phyloP scores from a whole-genome alignment of 2,797 vertebrate species.

The Phoxinus dragarum region DNA sequence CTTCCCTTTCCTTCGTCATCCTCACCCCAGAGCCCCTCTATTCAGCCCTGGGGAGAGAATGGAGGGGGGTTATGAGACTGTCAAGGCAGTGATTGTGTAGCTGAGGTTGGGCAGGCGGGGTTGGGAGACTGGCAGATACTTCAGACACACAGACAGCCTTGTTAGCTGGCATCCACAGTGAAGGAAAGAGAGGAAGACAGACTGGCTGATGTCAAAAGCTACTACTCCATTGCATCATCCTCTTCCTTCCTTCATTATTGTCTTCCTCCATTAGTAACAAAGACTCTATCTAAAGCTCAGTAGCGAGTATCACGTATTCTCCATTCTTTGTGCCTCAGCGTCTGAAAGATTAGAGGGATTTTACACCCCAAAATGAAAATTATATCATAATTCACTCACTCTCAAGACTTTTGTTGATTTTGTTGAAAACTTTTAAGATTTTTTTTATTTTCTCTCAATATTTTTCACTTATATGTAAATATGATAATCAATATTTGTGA shows the following conservation, averaged over 20 bases:
- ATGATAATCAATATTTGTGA: no score
- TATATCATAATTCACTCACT: neutral
- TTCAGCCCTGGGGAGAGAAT: constrained; percentile 73
- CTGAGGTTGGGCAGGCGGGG: constrained; percentile 56
- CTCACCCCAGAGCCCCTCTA: constrained; percentile 77
- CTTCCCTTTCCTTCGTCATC: constrained; percentile 72
- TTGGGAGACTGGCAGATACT: constrained; percentile 62
- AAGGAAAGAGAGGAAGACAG: constrained; percentile 52
- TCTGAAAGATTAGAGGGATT: neutral
- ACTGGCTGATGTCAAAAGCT: constrained; percentile 55
- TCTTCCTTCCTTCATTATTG: constrained; percentile 54
- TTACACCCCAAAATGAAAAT: neutral
- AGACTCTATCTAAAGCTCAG: constrained; percentile 55
- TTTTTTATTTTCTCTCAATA: neutral
- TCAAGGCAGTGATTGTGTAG: constrained; percentile 84
- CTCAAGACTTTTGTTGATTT: neutral
- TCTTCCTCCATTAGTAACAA: constrained; percentile 72
- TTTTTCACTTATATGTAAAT: no score
- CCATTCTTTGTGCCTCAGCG: neutral
- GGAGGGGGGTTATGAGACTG: constrained; percentile 71
- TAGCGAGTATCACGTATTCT: neutral
- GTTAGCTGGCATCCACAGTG: constrained; percentile 76
- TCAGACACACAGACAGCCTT: constrained; percentile 83
- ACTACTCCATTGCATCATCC: constrained; percentile 73
- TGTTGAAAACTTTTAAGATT: neutral